Evolutionary conservation across 2,113 vertebrate genomes (phyloP), one percentile per base, ranked within the genome.

Genomic region (Stigmatopora nigra): DNA sequence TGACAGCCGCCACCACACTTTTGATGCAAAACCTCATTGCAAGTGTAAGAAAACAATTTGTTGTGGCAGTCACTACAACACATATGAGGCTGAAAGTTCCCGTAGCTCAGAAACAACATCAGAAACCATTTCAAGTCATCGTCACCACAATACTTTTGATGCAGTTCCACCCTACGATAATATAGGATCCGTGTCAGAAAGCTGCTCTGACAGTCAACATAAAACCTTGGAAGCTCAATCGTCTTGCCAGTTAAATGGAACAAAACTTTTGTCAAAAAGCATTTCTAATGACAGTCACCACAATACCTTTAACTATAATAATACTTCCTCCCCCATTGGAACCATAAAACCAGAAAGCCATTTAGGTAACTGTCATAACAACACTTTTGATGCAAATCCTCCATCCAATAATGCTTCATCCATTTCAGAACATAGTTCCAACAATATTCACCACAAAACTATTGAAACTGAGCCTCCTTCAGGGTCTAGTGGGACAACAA

Each of bases 21-120:
- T 59, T 10, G 35, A 59, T 11, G 25, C 56, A 1, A 38, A 38
- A 35, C 15, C 56, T 11, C 56, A 13, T 3, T 10, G 1, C 11
- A 5, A 9, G 31, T 12, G 15, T 16, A 38, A n/a, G 10, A 16
- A 3, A 59, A 83, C 79, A 1, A 49, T 3, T n/a, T 49, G 4
- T 4, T 17, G 48, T 8, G 48, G 7, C 48, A 0, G 15, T 49
- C 48, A 49, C 16, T 16, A n/a, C 17, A 7, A n/a, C 17, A 49
- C 48, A 7, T 49, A n/a, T 17, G 48, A 49, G 4, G 5, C 48
- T 49, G n/a, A n/a, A 17, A 4, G 16, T 49, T 8, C 17, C 48
- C 17, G 7, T 7, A 2, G 5, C 2, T 7, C 48, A 3, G 19
- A 2, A 7, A 15, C 2, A 5, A 14, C 15, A 2, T 31, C 20